Base-by-base conservation (phyloP, 2,888 invertebrate genomes). In the Thera britannica region DNA sequence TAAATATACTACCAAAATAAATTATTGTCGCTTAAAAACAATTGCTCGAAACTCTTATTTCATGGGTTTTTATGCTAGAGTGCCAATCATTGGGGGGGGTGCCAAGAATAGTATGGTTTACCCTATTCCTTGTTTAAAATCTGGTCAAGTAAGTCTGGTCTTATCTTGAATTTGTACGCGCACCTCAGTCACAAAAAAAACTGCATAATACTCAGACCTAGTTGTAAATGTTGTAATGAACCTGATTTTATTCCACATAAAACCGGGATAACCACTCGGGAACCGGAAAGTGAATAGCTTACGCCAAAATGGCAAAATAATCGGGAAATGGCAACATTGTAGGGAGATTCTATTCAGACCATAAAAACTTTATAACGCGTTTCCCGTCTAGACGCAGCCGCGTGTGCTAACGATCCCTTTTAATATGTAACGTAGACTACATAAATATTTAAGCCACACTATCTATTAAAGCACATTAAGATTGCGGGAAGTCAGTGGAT, bases 371-470 rank as follows among this genome's bases (percentile, higher is more conserved):
- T 82, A 84, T 79, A 65, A 68, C 70, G 49, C 74, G 83, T 82
- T 86, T 87, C 89, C 90, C 82, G 90, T 87, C 89, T 88, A 89
- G 90, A 88, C 89, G 77, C 77, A 57, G 58, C 54, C 85, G 88
- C 84, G 84, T 81, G 72, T 75, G 77, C 83, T 83, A 83, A 84
- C 84, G 82, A 85, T 79, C 78, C 77, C 68, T 82, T 86, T 87
- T 84, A 86, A 83, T 85, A 85, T 88, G 85, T 81, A 84, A 85
- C 80, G 81, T 65, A 65, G 54, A 68, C 56, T 60, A 66, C 55
- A 68, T 62, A 52, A 58, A 62, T 62, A 65, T 65, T 54, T 65
- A 62, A 65, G 46, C 59, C 23, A 12, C 35, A 12, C 38, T 62
- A 44, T 62, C 55, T 11, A 62, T 58, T 36, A 12, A 61, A 62